Evolutionary conservation across 2,888 invertebrate species (phyloP).

Genomic region (Coleophora deauratella): DNA sequence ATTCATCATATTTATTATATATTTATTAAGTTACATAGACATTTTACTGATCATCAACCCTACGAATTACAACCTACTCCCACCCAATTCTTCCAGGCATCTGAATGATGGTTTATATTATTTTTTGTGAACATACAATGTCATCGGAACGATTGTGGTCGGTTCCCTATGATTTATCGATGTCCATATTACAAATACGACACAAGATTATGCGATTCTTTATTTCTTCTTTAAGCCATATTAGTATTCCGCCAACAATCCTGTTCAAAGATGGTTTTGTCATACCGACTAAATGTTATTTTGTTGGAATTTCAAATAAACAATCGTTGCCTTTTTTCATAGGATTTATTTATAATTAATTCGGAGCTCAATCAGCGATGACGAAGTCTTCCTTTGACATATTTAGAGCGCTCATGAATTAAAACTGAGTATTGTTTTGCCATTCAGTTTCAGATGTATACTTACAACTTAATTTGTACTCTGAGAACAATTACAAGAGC

Average conservation of each 20-base stretch:
- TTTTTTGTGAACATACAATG: slow-evolving; percentile 71
- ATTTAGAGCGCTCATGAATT: slow-evolving; percentile 63
- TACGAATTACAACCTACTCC: slow-evolving; percentile 37
- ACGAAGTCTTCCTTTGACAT: slow-evolving; percentile 38
- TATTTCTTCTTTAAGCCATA: slow-evolving; percentile 72
- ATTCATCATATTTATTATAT: too few relatives aligned
- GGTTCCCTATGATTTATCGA: slow-evolving; percentile 72
- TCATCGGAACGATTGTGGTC: slow-evolving; percentile 72
- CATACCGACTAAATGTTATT: slow-evolving; percentile 73
- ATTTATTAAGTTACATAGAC: not conserved
- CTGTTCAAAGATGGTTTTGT: slow-evolving; percentile 68
- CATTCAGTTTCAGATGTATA: slow-evolving; percentile 26
- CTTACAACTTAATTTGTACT: slow-evolving; percentile 58
- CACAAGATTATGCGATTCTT: slow-evolving; percentile 69
- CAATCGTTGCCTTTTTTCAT: slow-evolving; percentile 52
- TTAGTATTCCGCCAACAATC: slow-evolving; percentile 71
- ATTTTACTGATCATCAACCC: slow-evolving; percentile 29
- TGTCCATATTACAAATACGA: slow-evolving; percentile 73
- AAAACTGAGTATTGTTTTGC: slow-evolving; percentile 48
- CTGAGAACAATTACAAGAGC: too few relatives aligned
- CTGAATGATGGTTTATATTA: slow-evolving; percentile 68
- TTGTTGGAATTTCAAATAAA: slow-evolving; percentile 71
- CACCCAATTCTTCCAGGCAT: slow-evolving; percentile 67
- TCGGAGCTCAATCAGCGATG: slow-evolving; percentile 53
- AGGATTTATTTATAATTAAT: slow-evolving; percentile 57